These are phyloP conservation scores for Hapalemur alaotrensis DNA, from an alignment of 2,797 vertebrate species.

Conservation along the genomic window DNA sequence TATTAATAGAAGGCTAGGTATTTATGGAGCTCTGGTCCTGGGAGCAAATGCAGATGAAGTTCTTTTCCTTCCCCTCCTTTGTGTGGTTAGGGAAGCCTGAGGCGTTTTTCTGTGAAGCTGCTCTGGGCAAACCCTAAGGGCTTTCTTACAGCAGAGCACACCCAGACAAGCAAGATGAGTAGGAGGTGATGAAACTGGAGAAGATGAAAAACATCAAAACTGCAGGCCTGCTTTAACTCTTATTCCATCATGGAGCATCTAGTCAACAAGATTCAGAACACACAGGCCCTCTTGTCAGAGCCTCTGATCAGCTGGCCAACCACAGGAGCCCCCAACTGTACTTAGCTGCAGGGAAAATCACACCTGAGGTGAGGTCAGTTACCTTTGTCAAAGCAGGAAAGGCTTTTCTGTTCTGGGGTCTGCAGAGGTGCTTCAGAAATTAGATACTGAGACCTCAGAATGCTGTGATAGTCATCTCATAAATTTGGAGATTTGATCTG, in stretches of 20 bases:
- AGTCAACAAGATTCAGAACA: not conserved
- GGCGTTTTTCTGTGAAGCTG: not conserved
- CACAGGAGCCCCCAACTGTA: not conserved
- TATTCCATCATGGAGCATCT: not conserved
- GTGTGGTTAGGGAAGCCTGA: not conserved
- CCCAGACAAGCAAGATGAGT: not conserved
- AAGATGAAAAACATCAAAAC: not conserved
- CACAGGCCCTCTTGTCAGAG: not conserved
- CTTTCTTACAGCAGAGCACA: not conserved
- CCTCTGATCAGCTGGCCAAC: not conserved
- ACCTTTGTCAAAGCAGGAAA: not conserved
- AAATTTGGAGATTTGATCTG: not conserved
- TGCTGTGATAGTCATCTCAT: not conserved
- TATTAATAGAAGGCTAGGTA: not conserved
- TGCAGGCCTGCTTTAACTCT: not conserved
- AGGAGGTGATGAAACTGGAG: not conserved
- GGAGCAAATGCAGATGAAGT: not conserved
- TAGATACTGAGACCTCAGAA: not conserved
- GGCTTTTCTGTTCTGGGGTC: not conserved
- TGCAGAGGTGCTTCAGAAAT: not conserved
- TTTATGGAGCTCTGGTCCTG: not conserved
- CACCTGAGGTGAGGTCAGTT: not conserved
- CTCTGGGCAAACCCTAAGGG: not conserved
- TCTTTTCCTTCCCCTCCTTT: not conserved
- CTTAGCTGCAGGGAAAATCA: not conserved